Conservation (phyloP, 2,888 invertebrate species). For the Argyra leucocephala region DNA sequence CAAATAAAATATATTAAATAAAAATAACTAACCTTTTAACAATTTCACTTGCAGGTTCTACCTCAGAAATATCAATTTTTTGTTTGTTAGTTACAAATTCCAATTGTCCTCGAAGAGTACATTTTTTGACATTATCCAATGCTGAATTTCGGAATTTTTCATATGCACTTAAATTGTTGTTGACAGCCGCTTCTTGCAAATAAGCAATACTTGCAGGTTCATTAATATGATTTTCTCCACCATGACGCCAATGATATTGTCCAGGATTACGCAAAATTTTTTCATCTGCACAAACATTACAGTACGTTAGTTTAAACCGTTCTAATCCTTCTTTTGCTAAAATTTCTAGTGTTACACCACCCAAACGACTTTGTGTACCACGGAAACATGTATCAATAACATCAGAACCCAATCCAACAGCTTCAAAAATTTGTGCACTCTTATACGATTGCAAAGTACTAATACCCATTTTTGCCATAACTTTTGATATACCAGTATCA, state of each 20-base stretch:
- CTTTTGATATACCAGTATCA: constrained; percentile 83
- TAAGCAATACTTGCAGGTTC: constrained; percentile 73
- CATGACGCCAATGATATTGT: constrained; percentile 91
- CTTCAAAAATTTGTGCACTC: constrained; percentile 98
- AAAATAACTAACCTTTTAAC: constrained; percentile 70
- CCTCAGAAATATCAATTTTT: constrained; percentile 73
- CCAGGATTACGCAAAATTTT: constrained; percentile 74
- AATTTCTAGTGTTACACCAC: constrained; percentile 85
- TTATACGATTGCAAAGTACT: constrained; percentile 97
- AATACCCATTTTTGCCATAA: constrained; percentile 99
- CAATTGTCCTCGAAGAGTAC: constrained; percentile 87
- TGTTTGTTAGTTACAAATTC: constrained; percentile 70
- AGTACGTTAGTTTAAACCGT: constrained; percentile 64
- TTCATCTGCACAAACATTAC: constrained; percentile 54
- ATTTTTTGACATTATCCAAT: constrained; percentile 71
- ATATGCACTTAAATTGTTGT: constrained; percentile 73
- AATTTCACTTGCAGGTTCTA: constrained; percentile 88
- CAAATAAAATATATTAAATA: constrained; percentile 10
- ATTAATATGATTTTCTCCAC: constrained; percentile 96
- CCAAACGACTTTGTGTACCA: constrained; percentile 59
- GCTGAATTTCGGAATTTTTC: constrained; percentile 79
- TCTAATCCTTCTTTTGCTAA: constrained; percentile 77
- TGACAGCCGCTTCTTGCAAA: constrained; percentile 74
- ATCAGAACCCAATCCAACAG: constrained; percentile 86
- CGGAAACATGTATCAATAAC: constrained; percentile 91